Evolutionary conservation across 2,888 invertebrate species (phyloP), one percentile per base, ranked within the genome.

Genomic region (Phyllotreta cruciferae): DNA sequence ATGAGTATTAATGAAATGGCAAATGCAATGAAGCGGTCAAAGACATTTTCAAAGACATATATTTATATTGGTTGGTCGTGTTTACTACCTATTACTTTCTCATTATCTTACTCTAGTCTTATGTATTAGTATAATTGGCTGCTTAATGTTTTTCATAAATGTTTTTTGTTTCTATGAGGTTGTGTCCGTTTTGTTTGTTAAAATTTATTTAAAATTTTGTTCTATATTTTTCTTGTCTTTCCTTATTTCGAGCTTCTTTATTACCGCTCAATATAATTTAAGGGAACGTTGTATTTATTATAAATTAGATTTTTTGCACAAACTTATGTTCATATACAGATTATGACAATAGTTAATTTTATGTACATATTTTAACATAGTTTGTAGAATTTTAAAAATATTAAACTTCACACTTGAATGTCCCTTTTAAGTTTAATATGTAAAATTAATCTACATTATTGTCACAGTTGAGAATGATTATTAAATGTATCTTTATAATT

Each of bases 401-500:
- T 75, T 72, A 72, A 66, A 73, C 66, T 66, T 67, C 72, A 71
- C 71, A 72, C 72, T 72, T 73, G 67, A 71, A 70, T 71, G 66
- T 63, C 66, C 66, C 72, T 75, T 74, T 72, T 71, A 74, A 72
- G 70, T 62, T 45, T 70, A 70, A 69, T 69, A 64, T 68, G 66
- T 72, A 70, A 74, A 70, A 71, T 69, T 66, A 71, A 72, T 69
- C 70, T 71, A 74, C 70, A 73, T 74, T 75, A 75, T 75, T 76
- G 73, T 75, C 77, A 74, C 75, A 75, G 73, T 75, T 76, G 74
- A 75, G 74, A 77, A 75, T 73, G 74, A 74, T 71, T 72, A 74
- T 75, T 73, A 74, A 74, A 77, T 75, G 76, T 76, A 77, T 75
- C 75, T 76, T 77, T 76, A 72, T 77, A 76, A 72, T 38, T 39